These are phyloP conservation scores for Rhipidura dahli DNA, from an alignment of 2,113 vertebrate species.

Conservation along the genomic window DNA sequence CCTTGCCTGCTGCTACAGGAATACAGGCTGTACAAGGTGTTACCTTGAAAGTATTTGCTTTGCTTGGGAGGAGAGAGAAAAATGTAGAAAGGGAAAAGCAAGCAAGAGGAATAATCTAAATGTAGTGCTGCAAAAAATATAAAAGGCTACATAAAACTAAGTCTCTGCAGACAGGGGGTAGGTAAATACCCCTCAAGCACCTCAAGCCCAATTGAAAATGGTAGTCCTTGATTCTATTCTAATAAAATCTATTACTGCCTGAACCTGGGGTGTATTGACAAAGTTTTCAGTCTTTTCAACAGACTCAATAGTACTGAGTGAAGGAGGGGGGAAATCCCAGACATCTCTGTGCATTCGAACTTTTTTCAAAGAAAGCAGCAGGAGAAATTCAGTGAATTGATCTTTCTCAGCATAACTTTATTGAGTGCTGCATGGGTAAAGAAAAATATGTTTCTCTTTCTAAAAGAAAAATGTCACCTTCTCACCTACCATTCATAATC, in stretches of 20 bases:
- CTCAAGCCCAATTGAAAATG: not conserved
- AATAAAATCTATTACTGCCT: not conserved
- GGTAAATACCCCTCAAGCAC: not conserved
- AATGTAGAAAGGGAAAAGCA: not conserved
- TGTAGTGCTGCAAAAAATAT: not conserved
- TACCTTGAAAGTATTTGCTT: not conserved
- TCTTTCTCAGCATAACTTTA: not conserved
- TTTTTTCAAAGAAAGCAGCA: not conserved
- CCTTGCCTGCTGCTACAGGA: not conserved
- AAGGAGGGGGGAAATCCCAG: not conserved
- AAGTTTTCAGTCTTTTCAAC: not conserved
- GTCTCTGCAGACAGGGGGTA: not conserved
- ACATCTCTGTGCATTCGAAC: fast-evolving
- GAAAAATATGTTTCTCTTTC: not conserved
- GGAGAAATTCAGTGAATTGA: not conserved
- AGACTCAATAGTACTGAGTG: not conserved
- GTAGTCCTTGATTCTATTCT: not conserved
- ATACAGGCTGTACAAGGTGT: not conserved
- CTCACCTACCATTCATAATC: not conserved
- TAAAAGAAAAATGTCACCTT: not conserved
- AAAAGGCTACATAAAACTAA: not conserved
- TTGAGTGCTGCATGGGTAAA: not conserved
- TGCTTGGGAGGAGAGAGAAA: not conserved
- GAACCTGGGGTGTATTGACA: not conserved
- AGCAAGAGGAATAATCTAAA: not conserved